A percentile compares a stretch with the other conserved stretches of the same genome.
Conservation (phyloP, 53 echinoderm and acorn worm species). For the Paelopatides confundens region DNA sequence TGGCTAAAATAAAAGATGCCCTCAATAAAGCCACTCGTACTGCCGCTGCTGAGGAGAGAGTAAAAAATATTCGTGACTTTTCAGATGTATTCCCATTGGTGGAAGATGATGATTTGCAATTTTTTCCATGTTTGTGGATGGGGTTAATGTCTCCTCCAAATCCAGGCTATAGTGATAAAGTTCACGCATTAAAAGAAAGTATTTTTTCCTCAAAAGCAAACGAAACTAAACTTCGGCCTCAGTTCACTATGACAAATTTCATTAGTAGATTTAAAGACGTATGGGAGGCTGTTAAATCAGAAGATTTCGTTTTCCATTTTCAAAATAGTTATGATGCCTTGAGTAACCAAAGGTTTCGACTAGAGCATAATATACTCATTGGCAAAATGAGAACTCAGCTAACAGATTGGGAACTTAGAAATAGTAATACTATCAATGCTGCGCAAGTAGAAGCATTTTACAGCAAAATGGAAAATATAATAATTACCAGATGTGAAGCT, state of each 20-base stretch:
- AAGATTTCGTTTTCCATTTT: slow-evolving; percentile 34
- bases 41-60: not conserved
- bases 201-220: not conserved
- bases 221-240: not conserved
- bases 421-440: too few species aligned
- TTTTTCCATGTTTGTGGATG: slow-evolving; percentile 29
- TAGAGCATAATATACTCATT: slow-evolving; percentile 1
- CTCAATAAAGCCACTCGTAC: not conserved
- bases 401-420: not conserved
- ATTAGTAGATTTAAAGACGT: not conserved
- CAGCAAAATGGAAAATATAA: too few species aligned
- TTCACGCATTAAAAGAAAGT: not conserved
- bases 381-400: not conserved
- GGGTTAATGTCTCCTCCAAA: slow-evolving; percentile 15
- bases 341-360: slow-evolving; percentile 6
- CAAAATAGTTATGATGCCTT: not conserved
- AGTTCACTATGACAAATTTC: not conserved
- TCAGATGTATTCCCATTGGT: not conserved
- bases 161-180: not conserved
- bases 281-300: not conserved
- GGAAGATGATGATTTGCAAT: slow-evolving; percentile 1
- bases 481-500: too few species aligned
- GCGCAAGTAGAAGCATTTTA: too few species aligned
- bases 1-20: not conserved
- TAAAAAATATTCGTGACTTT: not conserved